Evolutionary conservation across 2,113 vertebrate genomes (phyloP), one percentile per base, ranked within the genome.

Genomic region (Steatornis caripensis): DNA sequence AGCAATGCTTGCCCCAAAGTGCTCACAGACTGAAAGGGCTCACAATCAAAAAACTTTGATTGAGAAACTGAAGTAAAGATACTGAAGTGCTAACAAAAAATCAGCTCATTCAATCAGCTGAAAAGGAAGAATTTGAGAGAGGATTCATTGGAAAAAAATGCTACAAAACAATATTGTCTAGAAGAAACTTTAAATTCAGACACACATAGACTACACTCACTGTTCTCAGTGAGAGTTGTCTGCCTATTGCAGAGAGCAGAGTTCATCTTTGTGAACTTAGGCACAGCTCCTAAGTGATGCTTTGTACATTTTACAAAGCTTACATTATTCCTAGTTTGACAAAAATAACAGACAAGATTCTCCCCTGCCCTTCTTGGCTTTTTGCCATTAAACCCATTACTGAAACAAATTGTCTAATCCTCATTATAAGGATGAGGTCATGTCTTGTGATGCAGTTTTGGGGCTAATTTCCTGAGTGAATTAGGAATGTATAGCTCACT

Each of bases 371-470:
- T 84, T 24, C n/a, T 71, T 95, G 95, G 92, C 90, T 72, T 91
- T 95, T 92, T 87, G 92, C 95, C 95, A 87, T 84, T 78, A 57
- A 49, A 92, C 49, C 80, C 90, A 96, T 97, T 96, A 95, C 45
- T 76, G 92, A 93, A 93, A 96, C 74, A 94, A 87, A 95, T 94
- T 79, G 74, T 81, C 41, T 53, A 3, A 48, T 64, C 74, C 29
- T 94, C 16, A 72, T 96, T 93, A 79, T 76, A 84, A 84, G 48
- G 61, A 89, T 97, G 94, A 97, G 86, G 77, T 97, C 93, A 95
- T 84, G 87, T 92, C 89, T 97, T 89, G 32, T 64, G 37, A 62
- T 54, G 41, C 34, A 78, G 48, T 69, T 90, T 75, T 58, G 61
- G 37, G 55, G 46, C 54, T 96, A 65, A 91, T 82, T 95, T 96